phyloP scores from a whole-genome alignment of 2,797 vertebrate genomes.

The Gymnopithys bicolor region DNA sequence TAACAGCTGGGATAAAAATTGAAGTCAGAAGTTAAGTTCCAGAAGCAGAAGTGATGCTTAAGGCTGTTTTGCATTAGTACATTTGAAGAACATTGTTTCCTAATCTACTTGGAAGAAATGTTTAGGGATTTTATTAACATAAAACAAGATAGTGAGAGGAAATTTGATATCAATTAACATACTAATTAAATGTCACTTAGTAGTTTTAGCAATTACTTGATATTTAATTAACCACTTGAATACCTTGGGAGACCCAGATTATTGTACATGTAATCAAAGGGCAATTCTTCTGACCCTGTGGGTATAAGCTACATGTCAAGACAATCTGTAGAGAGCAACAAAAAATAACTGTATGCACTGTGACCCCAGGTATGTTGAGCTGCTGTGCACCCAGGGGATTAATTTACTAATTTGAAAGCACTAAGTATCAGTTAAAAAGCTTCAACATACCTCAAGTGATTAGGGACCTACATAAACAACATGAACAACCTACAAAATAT shows the following conservation, averaged over 20 bases:
- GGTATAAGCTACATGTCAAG: conserved; percentile 45
- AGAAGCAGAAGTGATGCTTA: conserved; percentile 23
- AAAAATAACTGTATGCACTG: background rate
- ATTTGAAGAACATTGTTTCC: conserved; percentile 61
- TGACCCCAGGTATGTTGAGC: background rate
- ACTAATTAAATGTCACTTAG: conserved; percentile 79
- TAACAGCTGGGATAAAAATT: background rate
- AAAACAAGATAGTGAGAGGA: conserved; percentile 75
- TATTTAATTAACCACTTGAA: conserved; percentile 78
- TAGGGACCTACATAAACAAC: conserved; percentile 10
- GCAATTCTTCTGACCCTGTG: conserved; percentile 65
- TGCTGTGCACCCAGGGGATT: conserved; percentile 23
- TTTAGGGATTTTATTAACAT: conserved; percentile 76
- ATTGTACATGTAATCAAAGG: conserved; percentile 69
- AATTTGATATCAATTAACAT: conserved; percentile 78
- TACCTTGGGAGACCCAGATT: conserved; percentile 66
- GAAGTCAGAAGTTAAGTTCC: background rate
- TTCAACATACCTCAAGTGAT: conserved; percentile 41
- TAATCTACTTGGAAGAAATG: conserved; percentile 70
- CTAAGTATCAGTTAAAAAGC: conserved; percentile 37
- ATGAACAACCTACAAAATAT: conserved; percentile 4
- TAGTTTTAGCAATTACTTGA: conserved; percentile 76
- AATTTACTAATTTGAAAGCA: conserved; percentile 51
- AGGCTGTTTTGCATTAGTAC: conserved; percentile 51
- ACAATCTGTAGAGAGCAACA: conserved; percentile 48